These are phyloP conservation scores for Indri indri DNA, from an alignment of 2,113 vertebrate species.

Conservation along the genomic window DNA sequence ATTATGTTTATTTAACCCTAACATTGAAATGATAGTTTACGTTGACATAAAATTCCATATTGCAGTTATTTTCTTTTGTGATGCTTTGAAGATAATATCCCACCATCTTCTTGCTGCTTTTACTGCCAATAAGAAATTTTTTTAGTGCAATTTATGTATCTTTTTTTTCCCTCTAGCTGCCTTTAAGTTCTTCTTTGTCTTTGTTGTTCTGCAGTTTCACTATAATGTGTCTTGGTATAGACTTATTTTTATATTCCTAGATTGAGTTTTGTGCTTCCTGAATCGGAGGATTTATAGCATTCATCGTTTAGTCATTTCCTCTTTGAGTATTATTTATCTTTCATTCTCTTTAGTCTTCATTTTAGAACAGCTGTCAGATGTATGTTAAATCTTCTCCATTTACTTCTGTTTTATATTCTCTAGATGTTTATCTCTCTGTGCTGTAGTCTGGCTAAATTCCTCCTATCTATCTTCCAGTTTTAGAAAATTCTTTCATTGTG, in stretches of 20 bases:
- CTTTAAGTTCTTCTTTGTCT: conserved; percentile 8
- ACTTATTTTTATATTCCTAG: not conserved
- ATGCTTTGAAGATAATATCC: not conserved
- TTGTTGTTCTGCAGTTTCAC: not conserved
- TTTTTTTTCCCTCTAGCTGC: not conserved
- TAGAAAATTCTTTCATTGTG: not conserved
- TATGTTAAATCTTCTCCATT: not conserved
- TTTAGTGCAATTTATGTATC: not conserved
- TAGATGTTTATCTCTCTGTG: not conserved
- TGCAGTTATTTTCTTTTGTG: not conserved
- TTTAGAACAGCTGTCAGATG: not conserved
- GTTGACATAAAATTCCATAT: not conserved
- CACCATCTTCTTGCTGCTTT: not conserved
- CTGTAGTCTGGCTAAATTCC: not conserved
- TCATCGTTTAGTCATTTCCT: not conserved
- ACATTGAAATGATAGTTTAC: not conserved
- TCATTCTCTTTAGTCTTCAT: not conserved
- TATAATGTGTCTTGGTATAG: not conserved
- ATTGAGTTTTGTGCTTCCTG: not conserved
- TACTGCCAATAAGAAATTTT: not conserved
- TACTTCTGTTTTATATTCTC: not conserved
- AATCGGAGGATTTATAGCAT: not conserved
- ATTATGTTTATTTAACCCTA: not conserved
- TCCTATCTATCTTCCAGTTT: not conserved
- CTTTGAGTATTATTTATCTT: not conserved